Evolutionary conservation across 2,113 vertebrate genomes (phyloP), one percentile per base, ranked within the genome.

Genomic region (Cichladusa arquata): DNA sequence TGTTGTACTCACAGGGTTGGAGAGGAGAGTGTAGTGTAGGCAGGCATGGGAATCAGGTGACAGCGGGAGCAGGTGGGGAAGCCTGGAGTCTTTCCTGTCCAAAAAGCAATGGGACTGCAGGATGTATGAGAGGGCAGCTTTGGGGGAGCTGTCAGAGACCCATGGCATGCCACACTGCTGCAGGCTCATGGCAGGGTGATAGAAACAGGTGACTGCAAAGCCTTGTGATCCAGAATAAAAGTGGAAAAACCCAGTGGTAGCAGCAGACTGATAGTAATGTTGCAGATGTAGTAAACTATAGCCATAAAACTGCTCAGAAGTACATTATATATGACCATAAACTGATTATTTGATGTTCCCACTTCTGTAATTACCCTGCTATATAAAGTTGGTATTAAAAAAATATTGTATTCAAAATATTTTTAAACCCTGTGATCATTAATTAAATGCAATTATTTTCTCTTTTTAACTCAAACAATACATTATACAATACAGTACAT

Each of bases 391-490:
- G 4, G 6, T 31, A 56, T 31, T 22, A 70, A 84, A 87, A 20
- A 77, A 60, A n/a, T 19, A 34, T 2, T 51, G 11, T 2, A 58
- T 92, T n/a, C 31, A 65, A 90, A 91, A 48, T 76, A 60, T 53
- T 82, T 87, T 81, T 31, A 65, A 53, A 50, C 62, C 31, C 19
- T 64, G 6, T 58, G 28, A 72, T 74, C 17, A 64, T 62, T 74
- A 66, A 76, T 86, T n/a, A 90, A 90, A 82, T 70, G 33, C 34
- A 88, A 67, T 87, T 90, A 81, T 64, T 81, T 26, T 28, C 31
- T 69, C 33, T 76, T 40, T 89, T 79, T 45, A 86, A 73, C 20
- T 42, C 33, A 58, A 84, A 81, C 12, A 70, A 50, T 81, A 31
- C 5, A 79, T 76, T 67, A 50, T 28, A 64, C 8, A 58, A 25